A percentile compares a stretch with the other conserved stretches of the same genome.
Conservation (phyloP, 2,888 invertebrate species). For the Chaetogeoica ovagalla region DNA sequence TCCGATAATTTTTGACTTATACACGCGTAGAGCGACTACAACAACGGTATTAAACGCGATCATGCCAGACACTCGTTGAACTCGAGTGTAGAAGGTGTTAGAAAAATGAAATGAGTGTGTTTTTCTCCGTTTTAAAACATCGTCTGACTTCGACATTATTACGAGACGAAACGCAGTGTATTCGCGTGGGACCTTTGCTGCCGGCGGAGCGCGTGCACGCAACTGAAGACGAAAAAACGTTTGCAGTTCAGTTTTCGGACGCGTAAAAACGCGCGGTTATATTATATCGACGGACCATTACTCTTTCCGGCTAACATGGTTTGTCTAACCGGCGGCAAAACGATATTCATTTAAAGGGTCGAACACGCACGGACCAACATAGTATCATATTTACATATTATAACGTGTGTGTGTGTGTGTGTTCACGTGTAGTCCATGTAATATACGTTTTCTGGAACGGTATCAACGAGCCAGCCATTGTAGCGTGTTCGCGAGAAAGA, state of each 20-base stretch:
- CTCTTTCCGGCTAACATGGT: neutral
- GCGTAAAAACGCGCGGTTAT: neutral
- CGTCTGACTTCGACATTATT: neutral
- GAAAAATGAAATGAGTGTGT: too few relatives aligned
- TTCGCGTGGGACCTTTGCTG: neutral
- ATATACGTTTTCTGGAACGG: conserved; percentile 1
- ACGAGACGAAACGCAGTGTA: too few relatives aligned
- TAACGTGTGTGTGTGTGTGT: neutral
- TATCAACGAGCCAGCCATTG: neutral
- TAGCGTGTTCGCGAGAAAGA: neutral
- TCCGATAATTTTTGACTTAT: too few relatives aligned
- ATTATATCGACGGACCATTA: neutral
- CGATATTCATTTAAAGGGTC: conserved; percentile 33
- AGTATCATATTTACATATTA: conserved; percentile 8
- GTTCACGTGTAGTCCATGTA: neutral
- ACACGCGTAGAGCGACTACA: too few relatives aligned
- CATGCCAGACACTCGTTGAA: too few relatives aligned
- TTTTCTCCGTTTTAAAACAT: neutral
- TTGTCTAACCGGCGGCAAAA: neutral
- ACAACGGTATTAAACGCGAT: too few relatives aligned
- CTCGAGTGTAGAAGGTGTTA: too few relatives aligned
- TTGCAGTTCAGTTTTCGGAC: neutral
- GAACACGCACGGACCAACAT: neutral
- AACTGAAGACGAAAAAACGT: neutral
- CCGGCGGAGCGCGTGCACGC: neutral